Evolutionary conservation across 2,797 vertebrate species (phyloP).

Genomic region (Cyprinella venusta): DNA sequence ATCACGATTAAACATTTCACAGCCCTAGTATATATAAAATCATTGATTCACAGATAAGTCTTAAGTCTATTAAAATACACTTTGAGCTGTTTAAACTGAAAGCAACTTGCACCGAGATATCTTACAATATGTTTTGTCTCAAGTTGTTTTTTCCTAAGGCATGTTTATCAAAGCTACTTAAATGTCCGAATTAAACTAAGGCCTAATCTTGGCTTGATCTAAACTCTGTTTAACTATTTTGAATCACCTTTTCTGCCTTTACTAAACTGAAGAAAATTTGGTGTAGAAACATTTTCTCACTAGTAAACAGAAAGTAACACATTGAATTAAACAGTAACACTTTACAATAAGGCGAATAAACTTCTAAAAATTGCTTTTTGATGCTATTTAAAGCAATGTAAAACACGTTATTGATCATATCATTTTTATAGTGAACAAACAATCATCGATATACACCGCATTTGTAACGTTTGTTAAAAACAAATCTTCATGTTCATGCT

Average conservation of each 20-base stretch:
- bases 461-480: neutral
- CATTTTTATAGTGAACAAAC: neutral
- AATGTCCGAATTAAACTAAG: too few species aligned
- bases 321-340: neutral
- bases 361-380: too few species aligned
- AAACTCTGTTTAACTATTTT: neutral
- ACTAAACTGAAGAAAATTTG: neutral
- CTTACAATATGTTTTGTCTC: neutral
- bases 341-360: neutral
- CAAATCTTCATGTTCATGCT: neutral
- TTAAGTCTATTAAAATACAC: neutral
- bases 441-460: neutral
- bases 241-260: neutral
- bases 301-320: neutral
- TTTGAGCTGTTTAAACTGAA: neutral
- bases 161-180: too few species aligned
- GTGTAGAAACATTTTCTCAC: neutral
- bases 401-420: too few species aligned
- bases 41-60: neutral
- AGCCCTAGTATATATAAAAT: neutral
- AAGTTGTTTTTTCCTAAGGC: too few species aligned
- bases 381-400: too few species aligned
- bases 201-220: too few species aligned
- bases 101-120: neutral
- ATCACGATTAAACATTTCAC: too few species aligned